Percentiles rank a stretch among this genome's conserved stretches.
Evolutionary conservation across 2,888 invertebrate species (phyloP).

Genomic region (Tolmerus cingulatus): DNA sequence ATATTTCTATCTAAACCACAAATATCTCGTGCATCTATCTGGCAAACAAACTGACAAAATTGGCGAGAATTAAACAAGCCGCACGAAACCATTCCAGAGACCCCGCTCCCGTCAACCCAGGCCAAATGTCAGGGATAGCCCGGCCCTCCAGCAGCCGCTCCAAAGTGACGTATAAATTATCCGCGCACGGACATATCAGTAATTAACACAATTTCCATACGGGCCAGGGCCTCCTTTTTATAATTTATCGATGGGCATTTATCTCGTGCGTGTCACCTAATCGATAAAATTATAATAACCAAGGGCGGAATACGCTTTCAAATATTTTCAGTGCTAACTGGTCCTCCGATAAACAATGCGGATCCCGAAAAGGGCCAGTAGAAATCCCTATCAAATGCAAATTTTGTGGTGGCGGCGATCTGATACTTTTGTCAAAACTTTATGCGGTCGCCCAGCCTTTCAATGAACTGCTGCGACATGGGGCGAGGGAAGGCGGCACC

Average conservation of each 20-base stretch:
- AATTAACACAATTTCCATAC: constrained; percentile 41
- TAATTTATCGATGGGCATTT: constrained; percentile 24
- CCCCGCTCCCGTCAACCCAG: neutral
- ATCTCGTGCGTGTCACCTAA: constrained; percentile 37
- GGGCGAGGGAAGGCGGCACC: neutral
- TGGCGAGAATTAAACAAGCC: neutral
- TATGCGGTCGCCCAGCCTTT: constrained; percentile 13
- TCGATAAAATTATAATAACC: constrained; percentile 41
- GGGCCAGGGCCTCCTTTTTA: constrained; percentile 9
- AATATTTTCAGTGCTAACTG: constrained; percentile 34
- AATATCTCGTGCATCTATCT: constrained; percentile 32
- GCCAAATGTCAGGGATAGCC: neutral
- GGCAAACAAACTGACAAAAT: constrained; percentile 35
- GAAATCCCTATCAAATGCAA: constrained; percentile 37
- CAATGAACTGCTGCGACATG: constrained; percentile 18
- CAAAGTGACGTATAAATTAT: constrained; percentile 39
- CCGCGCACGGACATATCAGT: constrained; percentile 36
- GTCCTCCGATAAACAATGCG: constrained; percentile 13
- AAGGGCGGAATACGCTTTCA: constrained; percentile 28
- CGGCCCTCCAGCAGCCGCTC: neutral
- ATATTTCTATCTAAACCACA: constrained; percentile 29
- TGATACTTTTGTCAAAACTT: constrained; percentile 39
- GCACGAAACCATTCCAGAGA: neutral
- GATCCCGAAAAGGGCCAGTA: constrained; percentile 11
- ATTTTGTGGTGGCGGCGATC: constrained; percentile 27